Conservation (phyloP, 1,140 invertebrate species). For the Paralvinella palmiformis region DNA sequence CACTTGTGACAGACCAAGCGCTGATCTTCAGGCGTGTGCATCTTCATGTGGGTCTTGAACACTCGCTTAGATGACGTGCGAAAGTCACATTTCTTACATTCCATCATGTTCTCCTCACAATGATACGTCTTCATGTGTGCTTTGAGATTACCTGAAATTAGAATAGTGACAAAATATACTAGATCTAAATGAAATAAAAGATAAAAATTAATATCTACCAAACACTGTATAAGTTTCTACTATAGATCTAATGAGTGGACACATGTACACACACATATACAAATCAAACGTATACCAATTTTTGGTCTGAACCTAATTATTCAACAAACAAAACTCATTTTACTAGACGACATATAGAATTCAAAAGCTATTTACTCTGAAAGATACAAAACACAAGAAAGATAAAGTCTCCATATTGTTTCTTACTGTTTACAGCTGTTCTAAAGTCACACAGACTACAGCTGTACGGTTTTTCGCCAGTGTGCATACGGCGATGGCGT, state of each 20-base stretch:
- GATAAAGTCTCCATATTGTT: no score
- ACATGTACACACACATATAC: not conserved
- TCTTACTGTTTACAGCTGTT: constrained; percentile 35
- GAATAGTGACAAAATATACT: not conserved
- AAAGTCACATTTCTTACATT: constrained; percentile 31
- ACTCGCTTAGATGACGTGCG: constrained; percentile 30
- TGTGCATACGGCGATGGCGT: constrained; percentile 72
- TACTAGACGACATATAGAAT: not conserved
- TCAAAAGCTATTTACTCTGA: not conserved
- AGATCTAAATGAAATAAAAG: not conserved
- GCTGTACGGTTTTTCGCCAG: constrained; percentile 74
- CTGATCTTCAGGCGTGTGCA: constrained; percentile 24
- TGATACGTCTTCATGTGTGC: constrained; percentile 35
- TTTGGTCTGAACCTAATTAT: not conserved
- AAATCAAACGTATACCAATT: not conserved
- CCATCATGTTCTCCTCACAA: constrained; percentile 28
- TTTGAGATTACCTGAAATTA: constrained; percentile 36
- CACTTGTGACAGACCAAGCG: constrained; percentile 29
- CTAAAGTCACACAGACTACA: constrained; percentile 58
- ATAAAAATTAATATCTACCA: not conserved
- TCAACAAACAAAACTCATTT: not conserved
- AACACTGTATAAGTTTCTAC: not conserved
- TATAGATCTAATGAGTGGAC: not conserved
- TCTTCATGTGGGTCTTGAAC: constrained; percentile 31
- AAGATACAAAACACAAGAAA: not conserved